phyloP scores from a whole-genome alignment of 2,888 invertebrate species.

The Drosophila neutralis region DNA sequence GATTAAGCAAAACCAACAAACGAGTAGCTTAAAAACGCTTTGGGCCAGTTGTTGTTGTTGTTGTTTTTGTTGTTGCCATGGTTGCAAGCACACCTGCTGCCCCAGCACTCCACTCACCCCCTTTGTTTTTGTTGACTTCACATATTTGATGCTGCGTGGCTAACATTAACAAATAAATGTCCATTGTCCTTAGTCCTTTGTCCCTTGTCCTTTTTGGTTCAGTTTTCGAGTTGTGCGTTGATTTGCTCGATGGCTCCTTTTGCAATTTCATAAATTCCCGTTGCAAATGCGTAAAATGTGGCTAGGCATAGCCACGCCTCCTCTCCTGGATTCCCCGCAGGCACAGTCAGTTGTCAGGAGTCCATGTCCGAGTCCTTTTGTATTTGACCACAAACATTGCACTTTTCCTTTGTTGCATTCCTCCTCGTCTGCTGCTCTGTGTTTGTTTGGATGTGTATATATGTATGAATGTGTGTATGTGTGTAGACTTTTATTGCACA shows the following conservation, averaged over 20 bases:
- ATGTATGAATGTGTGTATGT: not conserved
- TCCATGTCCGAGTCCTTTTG: constrained; percentile 42
- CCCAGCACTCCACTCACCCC: too few species aligned
- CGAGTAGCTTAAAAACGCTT: constrained; percentile 74
- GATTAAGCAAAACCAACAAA: constrained; percentile 78
- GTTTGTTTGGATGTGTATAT: not conserved
- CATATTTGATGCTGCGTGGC: constrained; percentile 76
- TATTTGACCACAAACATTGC: constrained; percentile 70
- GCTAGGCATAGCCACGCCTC: constrained; percentile 15
- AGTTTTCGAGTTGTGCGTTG: constrained; percentile 41
- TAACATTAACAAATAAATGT: constrained; percentile 78
- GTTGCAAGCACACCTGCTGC: constrained; percentile 19
- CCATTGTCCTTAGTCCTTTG: constrained; percentile 43
- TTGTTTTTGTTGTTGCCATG: constrained; percentile 46
- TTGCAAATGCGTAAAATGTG: constrained; percentile 72
- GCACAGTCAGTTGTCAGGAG: constrained; percentile 7
- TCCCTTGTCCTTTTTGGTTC: constrained; percentile 32
- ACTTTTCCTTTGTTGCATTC: constrained; percentile 69
- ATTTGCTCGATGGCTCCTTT: constrained; percentile 49
- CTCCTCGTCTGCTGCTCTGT: constrained; percentile 24
- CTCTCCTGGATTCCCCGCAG: constrained; percentile 20
- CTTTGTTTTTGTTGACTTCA: constrained; percentile 59
- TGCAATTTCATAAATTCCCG: constrained; percentile 72
- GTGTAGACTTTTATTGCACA: constrained; percentile 42
- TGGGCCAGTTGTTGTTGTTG: constrained; percentile 22